Conservation (phyloP, 2,888 invertebrate genomes). For the Leptinotarsa haldemani region DNA sequence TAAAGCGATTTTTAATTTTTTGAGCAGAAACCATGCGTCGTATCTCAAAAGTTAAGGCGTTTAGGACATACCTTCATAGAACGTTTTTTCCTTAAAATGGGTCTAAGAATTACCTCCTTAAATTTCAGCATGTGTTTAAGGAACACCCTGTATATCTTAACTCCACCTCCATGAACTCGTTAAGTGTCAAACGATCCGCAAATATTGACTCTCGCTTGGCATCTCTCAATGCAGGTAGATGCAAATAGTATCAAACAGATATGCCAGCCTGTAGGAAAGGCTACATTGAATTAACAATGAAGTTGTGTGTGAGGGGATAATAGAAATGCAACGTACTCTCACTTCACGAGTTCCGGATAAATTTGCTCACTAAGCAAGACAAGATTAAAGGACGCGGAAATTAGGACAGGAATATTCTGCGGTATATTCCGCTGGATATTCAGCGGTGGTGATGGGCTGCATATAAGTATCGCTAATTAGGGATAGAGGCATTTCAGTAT, state of each 20-base stretch:
- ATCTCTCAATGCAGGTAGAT: background rate
- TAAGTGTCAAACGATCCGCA: background rate
- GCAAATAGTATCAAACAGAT: constrained; percentile 24
- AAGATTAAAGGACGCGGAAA: constrained; percentile 41
- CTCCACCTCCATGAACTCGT: background rate
- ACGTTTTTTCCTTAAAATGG: too few relatives aligned
- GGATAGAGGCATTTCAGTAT: background rate
- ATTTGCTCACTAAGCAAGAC: constrained; percentile 32
- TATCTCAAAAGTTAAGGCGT: too few relatives aligned
- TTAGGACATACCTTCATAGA: too few relatives aligned
- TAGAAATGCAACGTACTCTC: constrained; percentile 42
- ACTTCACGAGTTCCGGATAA: constrained; percentile 31
- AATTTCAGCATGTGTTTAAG: too few relatives aligned
- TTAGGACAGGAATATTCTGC: constrained; percentile 28
- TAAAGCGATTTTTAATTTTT: too few relatives aligned
- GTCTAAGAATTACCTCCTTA: too few relatives aligned
- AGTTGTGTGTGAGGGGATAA: constrained; percentile 36
- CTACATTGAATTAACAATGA: constrained; percentile 32
- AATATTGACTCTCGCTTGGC: background rate
- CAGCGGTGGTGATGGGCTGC: background rate
- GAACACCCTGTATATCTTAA: too few relatives aligned
- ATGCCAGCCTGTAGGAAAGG: constrained; percentile 24
- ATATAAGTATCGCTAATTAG: constrained; percentile 5
- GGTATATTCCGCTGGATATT: constrained; percentile 3
- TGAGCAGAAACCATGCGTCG: too few relatives aligned